Conservation (phyloP, 2,113 vertebrate species). For the Trematomus loennbergii region DNA sequence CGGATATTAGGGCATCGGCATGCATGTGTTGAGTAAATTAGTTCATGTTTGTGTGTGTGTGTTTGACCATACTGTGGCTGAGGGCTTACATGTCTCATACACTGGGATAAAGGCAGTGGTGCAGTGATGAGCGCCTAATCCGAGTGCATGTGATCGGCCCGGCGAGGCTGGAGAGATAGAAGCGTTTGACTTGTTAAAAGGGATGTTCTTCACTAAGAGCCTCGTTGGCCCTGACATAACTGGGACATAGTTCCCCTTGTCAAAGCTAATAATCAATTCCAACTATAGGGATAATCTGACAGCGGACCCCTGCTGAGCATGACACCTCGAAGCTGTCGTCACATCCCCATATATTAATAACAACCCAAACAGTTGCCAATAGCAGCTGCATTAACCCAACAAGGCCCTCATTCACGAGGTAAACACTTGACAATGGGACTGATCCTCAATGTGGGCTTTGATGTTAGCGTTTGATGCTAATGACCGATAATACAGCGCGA, state of each 20-base stretch:
- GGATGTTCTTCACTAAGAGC: constrained; percentile 79
- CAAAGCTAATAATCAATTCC: constrained; percentile 84
- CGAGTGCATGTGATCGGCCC: constrained; percentile 62
- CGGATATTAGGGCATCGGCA: constrained; percentile 41
- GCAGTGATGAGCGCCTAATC: constrained; percentile 71
- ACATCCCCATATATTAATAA: constrained; percentile 66
- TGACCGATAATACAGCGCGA: constrained; percentile 53
- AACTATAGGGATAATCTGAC: constrained; percentile 79
- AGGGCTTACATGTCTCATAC: constrained; percentile 55
- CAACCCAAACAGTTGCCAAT: constrained; percentile 62
- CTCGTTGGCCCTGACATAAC: constrained; percentile 83
- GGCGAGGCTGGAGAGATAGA: constrained; percentile 65
- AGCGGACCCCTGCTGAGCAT: constrained; percentile 65
- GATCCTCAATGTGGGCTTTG: constrained; percentile 49
- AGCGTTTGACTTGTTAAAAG: constrained; percentile 81
- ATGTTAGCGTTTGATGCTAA: constrained; percentile 72
- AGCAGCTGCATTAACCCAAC: constrained; percentile 56
- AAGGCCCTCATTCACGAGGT: constrained; percentile 24
- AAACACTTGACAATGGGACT: constrained; percentile 56
- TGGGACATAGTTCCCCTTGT: constrained; percentile 82
- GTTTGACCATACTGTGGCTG: constrained; percentile 35
- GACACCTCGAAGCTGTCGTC: constrained; percentile 62
- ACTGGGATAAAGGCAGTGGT: constrained; percentile 61
- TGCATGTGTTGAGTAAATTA: constrained; percentile 55
- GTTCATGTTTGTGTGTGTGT: constrained; percentile 24